A percentile compares a stretch with the other conserved stretches of the same genome.
Evolutionary conservation across 2,113 vertebrate genomes (phyloP).

Genomic region (Myodes glareolus): DNA sequence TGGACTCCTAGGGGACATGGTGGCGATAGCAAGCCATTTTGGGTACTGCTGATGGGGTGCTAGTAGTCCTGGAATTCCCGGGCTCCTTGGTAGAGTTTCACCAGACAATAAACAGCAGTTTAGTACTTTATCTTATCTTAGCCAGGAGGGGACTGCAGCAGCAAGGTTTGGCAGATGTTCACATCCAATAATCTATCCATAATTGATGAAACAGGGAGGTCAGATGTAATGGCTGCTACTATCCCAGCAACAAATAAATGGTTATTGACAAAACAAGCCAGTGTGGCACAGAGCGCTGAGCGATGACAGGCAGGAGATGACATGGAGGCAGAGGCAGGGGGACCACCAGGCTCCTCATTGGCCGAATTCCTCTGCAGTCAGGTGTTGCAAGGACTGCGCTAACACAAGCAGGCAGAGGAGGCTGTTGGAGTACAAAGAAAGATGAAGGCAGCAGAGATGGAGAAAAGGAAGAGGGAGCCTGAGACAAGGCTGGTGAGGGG

Average conservation of each 20-base stretch:
- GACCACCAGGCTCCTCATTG: constrained; percentile 73
- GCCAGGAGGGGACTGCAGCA: constrained; percentile 97
- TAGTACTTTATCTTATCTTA: constrained; percentile 99
- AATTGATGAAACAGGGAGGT: constrained; percentile 99
- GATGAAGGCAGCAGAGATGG: constrained; percentile 63
- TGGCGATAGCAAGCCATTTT: constrained; percentile 90
- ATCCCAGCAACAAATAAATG: constrained; percentile 99
- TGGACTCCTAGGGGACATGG: constrained; percentile 88
- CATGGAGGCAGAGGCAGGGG: constrained; percentile 76
- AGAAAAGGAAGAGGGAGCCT: constrained; percentile 58
- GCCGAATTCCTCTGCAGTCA: constrained; percentile 73
- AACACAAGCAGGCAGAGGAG: constrained; percentile 76
- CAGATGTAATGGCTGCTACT: constrained; percentile 98
- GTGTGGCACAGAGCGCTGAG: constrained; percentile 90
- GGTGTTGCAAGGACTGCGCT: constrained; percentile 56
- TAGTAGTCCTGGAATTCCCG: constrained; percentile 91
- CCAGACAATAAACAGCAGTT: constrained; percentile 99
- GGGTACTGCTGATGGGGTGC: constrained; percentile 92
- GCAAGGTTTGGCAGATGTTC: constrained; percentile 99
- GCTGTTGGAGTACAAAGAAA: constrained; percentile 63
- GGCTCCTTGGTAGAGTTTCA: constrained; percentile 95
- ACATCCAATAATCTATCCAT: constrained; percentile 99
- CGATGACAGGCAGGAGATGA: constrained; percentile 86
- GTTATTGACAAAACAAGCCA: constrained; percentile 99
- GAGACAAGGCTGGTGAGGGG: constrained; percentile 41